phyloP scores from a whole-genome alignment of 2,113 vertebrate species.

The Poeciliopsis turrubarensis region DNA sequence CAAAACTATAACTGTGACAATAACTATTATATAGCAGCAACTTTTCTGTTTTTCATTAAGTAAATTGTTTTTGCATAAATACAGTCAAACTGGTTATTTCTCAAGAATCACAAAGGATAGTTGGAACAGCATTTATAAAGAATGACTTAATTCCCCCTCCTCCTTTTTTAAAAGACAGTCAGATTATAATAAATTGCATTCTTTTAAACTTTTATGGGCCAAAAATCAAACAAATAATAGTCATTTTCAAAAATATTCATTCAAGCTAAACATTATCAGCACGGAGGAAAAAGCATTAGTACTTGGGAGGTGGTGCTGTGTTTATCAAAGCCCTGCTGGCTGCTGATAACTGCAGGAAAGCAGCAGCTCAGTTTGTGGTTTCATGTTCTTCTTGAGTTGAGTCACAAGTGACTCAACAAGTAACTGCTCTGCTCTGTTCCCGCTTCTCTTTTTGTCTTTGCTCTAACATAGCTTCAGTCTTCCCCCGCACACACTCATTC shows the following conservation, averaged over 20 bases:
- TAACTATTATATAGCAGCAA: no score
- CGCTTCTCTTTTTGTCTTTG: conserved; percentile 43
- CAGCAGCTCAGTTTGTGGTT: conserved; percentile 7
- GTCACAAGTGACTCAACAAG: conserved; percentile 50
- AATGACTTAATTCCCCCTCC: not conserved
- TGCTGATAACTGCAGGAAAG: not conserved
- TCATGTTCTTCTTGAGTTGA: conserved; percentile 18
- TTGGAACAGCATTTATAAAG: not conserved
- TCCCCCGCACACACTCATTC: conserved; percentile 2
- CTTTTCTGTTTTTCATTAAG: no score
- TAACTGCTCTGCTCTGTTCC: conserved; percentile 19
- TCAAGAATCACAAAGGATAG: no score
- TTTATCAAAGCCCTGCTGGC: not conserved
- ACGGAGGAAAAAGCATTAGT: not conserved
- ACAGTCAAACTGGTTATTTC: no score
- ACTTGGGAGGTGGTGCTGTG: not conserved
- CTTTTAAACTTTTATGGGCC: not conserved
- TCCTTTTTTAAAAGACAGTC: not conserved
- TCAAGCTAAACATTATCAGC: not conserved
- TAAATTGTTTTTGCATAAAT: no score
- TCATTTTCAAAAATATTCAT: no score
- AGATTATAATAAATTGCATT: not conserved
- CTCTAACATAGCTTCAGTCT: conserved; percentile 41
- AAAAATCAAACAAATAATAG: not conserved
- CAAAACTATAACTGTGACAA: no score